phyloP scores from a whole-genome alignment of 2,113 vertebrate species.

The Cervus canadensis region DNA sequence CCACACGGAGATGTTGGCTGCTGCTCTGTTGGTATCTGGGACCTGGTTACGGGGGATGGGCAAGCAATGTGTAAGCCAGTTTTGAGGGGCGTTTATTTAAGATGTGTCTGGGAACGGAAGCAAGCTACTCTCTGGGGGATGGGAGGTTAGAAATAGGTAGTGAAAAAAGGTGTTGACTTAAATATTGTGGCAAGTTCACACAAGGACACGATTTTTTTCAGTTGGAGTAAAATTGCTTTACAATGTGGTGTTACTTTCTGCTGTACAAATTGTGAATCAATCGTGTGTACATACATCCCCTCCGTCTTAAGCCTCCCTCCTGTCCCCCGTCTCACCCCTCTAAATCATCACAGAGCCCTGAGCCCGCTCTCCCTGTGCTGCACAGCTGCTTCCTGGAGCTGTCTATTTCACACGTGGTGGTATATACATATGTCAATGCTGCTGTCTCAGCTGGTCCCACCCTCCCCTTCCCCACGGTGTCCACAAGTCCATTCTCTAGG shows the following conservation, averaged over 20 bases:
- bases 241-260: neutral
- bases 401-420: neutral
- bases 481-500: neutral
- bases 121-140: neutral
- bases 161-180: neutral
- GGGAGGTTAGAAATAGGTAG: neutral
- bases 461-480: neutral
- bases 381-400: neutral
- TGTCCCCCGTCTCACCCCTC: neutral
- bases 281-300: neutral
- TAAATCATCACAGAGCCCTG: neutral
- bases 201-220: neutral
- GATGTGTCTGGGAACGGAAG: neutral
- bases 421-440: neutral
- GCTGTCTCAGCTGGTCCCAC: neutral
- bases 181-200: neutral
- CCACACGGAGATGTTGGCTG: neutral
- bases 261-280: neutral
- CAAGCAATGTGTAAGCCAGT: neutral
- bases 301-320: neutral
- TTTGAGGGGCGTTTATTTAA: neutral
- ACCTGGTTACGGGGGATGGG: neutral
- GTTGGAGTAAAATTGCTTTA: neutral
- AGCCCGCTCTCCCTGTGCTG: neutral
- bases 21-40: neutral